Evolutionary conservation across 30 jellyfish, hydroid and myxozoan species (phyloP).

Genomic region (Turritopsis dohrnii): DNA sequence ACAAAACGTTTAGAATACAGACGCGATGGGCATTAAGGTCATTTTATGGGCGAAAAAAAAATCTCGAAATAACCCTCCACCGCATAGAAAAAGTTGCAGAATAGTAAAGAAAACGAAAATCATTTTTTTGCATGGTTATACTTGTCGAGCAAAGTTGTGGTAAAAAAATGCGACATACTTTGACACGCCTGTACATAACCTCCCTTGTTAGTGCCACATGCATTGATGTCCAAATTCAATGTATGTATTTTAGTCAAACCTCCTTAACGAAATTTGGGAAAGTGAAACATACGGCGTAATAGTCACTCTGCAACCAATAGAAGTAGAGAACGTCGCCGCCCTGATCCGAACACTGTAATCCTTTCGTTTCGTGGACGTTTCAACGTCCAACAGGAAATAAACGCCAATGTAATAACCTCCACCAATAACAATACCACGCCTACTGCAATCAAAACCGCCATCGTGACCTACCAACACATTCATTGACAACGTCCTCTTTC

Average conservation of each 20-base stretch:
- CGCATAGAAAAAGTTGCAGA: neutral
- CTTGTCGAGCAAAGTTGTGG: neutral
- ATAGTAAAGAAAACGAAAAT: neutral
- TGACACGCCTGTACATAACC: constrained; percentile 92
- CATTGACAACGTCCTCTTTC: constrained; percentile 72
- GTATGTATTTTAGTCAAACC: neutral
- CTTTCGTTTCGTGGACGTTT: too few relatives aligned
- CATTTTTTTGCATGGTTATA: neutral
- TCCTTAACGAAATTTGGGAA: too few relatives aligned
- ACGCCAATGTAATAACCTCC: too few relatives aligned
- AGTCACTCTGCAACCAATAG: too few relatives aligned
- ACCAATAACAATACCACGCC: neutral
- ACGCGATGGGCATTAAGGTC: neutral
- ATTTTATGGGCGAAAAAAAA: neutral
- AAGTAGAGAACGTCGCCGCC: too few relatives aligned
- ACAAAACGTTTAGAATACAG: neutral
- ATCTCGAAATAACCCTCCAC: neutral
- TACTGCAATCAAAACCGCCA: neutral
- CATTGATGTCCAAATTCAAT: constrained; percentile 50
- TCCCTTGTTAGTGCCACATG: constrained; percentile 85
- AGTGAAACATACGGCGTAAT: too few relatives aligned
- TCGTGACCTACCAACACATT: constrained; percentile 75
- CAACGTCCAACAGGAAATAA: too few relatives aligned
- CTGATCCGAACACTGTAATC: too few relatives aligned
- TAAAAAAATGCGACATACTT: constrained; percentile 35